Conservation (phyloP, 2,888 invertebrate species). For the Lepidochrysops patricia region DNA sequence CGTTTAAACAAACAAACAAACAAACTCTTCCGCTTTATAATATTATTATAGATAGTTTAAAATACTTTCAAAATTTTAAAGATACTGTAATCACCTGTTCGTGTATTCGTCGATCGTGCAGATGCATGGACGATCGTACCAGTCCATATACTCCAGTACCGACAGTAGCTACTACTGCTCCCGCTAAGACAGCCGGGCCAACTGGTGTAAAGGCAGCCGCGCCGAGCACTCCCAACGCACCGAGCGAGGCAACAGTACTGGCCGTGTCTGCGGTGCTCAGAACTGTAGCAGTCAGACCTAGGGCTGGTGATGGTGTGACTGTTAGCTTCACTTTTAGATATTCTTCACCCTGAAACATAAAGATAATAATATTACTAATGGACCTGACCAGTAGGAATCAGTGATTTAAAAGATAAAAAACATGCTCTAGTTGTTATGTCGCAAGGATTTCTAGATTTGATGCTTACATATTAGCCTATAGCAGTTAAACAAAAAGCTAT, state of each 20-base stretch:
- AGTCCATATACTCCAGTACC: constrained; percentile 70
- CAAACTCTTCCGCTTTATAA: too few species aligned
- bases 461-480: too few species aligned
- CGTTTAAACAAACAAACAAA: not conserved
- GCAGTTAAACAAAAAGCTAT: too few species aligned
- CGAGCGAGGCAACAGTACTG: constrained; percentile 54
- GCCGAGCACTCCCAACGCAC: constrained; percentile 66
- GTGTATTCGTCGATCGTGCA: constrained; percentile 64
- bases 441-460: too few species aligned
- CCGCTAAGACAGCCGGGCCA: constrained; percentile 59
- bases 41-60: not conserved
- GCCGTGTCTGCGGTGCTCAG: constrained; percentile 57
- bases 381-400: too few species aligned
- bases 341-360: constrained; percentile 42
- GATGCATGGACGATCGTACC: constrained; percentile 59
- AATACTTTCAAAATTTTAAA: too few species aligned
- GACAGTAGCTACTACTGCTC: constrained; percentile 60
- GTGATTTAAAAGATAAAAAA: too few species aligned
- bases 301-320: constrained; percentile 52
- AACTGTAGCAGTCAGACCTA: constrained; percentile 53
- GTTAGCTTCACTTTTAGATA: constrained; percentile 51
- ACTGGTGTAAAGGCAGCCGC: constrained; percentile 68
- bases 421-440: too few species aligned
- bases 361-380: not conserved
- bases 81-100: constrained; percentile 51